These are phyloP conservation scores for Clistopyga incitator DNA, from an alignment of 2,888 invertebrate genomes.

Conservation along the genomic window DNA sequence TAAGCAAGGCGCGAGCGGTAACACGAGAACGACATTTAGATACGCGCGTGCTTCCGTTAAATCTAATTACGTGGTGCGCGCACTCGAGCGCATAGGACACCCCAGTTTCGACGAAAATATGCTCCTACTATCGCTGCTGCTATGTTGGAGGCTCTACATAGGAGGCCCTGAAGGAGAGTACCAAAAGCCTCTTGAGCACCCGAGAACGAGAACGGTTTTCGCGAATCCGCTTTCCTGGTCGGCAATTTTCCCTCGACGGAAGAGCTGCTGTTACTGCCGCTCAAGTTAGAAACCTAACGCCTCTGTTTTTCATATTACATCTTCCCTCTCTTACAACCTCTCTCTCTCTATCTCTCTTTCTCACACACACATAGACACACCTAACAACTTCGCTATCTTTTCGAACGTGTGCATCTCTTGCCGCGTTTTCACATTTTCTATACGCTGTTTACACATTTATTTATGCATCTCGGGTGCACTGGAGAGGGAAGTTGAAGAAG, in stretches of 20 bases:
- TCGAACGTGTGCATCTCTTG: slow-evolving; percentile 15
- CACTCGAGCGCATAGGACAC: slow-evolving; percentile 56
- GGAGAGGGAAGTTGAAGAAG: not conserved
- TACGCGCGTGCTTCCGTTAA: slow-evolving; percentile 64
- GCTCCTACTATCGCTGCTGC: slow-evolving; percentile 30
- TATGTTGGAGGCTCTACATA: slow-evolving; percentile 17
- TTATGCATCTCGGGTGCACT: slow-evolving; percentile 20
- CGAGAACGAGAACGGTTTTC: slow-evolving; percentile 36
- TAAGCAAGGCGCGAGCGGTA: slow-evolving; percentile 26
- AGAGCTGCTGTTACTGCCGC: not conserved
- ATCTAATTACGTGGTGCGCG: slow-evolving; percentile 62
- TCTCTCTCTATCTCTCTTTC: not conserved
- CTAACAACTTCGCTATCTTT: slow-evolving; percentile 14
- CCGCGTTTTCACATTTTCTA: slow-evolving; percentile 50
- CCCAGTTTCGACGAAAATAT: slow-evolving; percentile 51
- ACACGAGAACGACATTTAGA: slow-evolving; percentile 62
- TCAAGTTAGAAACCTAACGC: not conserved
- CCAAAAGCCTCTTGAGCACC: slow-evolving; percentile 56
- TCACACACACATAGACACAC: not conserved
- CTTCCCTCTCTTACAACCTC: not conserved
- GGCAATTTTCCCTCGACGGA: slow-evolving; percentile 37
- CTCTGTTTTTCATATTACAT: slow-evolving; percentile 7
- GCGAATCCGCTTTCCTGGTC: slow-evolving; percentile 22
- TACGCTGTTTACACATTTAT: slow-evolving; percentile 51
- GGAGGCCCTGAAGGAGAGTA: slow-evolving; percentile 23